These are phyloP conservation scores for Colostygia pectinataria DNA, from an alignment of 2,888 invertebrate genomes.

Conservation along the genomic window DNA sequence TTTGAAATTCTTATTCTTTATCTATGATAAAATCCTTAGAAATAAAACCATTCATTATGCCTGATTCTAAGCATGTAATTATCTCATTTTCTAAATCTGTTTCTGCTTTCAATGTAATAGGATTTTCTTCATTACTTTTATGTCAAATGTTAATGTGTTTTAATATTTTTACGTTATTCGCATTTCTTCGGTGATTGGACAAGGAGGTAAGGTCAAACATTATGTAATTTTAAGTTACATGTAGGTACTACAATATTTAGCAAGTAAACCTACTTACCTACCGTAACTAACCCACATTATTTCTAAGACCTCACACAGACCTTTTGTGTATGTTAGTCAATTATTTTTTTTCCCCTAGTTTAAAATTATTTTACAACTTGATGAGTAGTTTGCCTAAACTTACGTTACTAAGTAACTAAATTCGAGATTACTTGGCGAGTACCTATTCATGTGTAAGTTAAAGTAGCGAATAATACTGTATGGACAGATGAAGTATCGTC, in stretches of 20 bases:
- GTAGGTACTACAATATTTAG: background rate
- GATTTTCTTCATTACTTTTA: conserved; percentile 38
- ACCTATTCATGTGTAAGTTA: too few relatives aligned
- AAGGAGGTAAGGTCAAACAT: conserved; percentile 64
- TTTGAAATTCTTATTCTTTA: background rate
- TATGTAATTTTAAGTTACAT: background rate
- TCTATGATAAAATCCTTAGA: background rate
- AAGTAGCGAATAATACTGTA: too few relatives aligned
- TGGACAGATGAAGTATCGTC: too few relatives aligned
- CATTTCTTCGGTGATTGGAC: conserved; percentile 52
- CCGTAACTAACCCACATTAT: conserved; percentile 47
- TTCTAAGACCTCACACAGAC: conserved; percentile 2
- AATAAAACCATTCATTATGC: background rate
- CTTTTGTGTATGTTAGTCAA: too few relatives aligned
- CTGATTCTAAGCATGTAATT: conserved; percentile 8
- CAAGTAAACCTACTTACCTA: background rate
- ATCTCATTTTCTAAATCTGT: conserved; percentile 1
- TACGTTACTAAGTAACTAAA: too few relatives aligned
- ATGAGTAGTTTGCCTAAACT: too few relatives aligned
- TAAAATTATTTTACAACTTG: too few relatives aligned
- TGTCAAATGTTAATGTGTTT: conserved; percentile 55
- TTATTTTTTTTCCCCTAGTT: too few relatives aligned
- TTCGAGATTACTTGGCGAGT: too few relatives aligned
- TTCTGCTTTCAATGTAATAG: conserved; percentile 39
- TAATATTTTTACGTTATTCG: conserved; percentile 50